A percentile compares a stretch with the other conserved stretches of the same genome.
Evolutionary conservation across 2,113 vertebrate genomes (phyloP).

Genomic region (Anas platyrhynchos): DNA sequence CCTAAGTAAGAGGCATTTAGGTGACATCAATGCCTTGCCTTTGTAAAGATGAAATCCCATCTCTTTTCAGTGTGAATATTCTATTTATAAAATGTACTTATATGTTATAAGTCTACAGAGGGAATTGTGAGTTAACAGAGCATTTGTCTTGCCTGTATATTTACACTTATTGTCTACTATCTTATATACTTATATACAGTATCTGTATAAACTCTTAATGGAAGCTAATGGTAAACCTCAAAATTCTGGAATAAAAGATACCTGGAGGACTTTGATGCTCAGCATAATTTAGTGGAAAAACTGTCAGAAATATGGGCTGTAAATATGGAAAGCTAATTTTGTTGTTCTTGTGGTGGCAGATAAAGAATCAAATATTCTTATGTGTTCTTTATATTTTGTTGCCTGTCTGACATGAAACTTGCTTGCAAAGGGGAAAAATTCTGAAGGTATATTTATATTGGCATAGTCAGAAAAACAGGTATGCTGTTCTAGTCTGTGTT

Average conservation of each 20-base stretch:
- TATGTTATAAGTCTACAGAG: background rate
- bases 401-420: background rate
- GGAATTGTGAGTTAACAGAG: background rate
- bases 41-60: background rate
- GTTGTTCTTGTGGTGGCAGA: background rate
- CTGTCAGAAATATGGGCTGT: background rate
- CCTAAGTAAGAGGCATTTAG: background rate
- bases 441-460: background rate
- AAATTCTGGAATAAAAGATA: background rate
- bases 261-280: background rate
- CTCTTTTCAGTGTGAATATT: background rate
- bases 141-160: background rate
- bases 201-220: background rate
- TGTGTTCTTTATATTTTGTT: background rate
- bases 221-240: background rate
- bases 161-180: background rate
- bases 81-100: background rate
- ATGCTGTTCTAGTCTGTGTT: fast-evolving
- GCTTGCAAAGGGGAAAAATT: background rate
- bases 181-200: too few species aligned
- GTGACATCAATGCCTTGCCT: background rate
- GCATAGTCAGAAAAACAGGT: background rate
- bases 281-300: background rate
- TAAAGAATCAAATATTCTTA: background rate
- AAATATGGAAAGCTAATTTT: background rate